A percentile compares a stretch with the other conserved stretches of the same genome.
These are phyloP conservation scores for Ptychoptera albimana DNA, from an alignment of 2,888 invertebrate genomes.

Conservation along the genomic window DNA sequence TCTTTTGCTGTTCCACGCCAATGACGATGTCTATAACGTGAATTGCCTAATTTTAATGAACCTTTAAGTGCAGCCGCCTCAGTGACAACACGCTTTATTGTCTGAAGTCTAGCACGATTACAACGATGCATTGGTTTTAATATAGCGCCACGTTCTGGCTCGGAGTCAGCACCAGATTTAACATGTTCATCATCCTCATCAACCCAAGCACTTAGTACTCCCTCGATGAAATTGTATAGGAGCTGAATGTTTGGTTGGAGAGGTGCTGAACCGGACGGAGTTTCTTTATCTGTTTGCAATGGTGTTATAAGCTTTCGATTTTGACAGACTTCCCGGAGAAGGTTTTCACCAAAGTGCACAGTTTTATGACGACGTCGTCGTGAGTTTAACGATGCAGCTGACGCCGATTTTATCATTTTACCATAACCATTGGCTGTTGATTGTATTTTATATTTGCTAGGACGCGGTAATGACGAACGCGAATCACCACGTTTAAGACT, in stretches of 20 bases:
- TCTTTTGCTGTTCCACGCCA: slow-evolving; percentile 74
- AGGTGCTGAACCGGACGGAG: slow-evolving; percentile 26
- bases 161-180: slow-evolving; percentile 56
- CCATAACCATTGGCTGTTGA: slow-evolving; percentile 10
- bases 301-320: slow-evolving; percentile 42
- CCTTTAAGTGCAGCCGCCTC: slow-evolving; percentile 55
- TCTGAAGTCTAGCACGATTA: slow-evolving; percentile 48
- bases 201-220: slow-evolving; percentile 64
- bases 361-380: slow-evolving; percentile 60
- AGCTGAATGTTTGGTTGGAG: slow-evolving; percentile 64
- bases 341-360: slow-evolving; percentile 62
- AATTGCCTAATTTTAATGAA: slow-evolving; percentile 48
- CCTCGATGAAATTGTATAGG: slow-evolving; percentile 66
- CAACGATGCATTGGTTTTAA: slow-evolving; percentile 29
- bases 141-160: slow-evolving; percentile 46
- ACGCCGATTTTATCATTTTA: slow-evolving; percentile 34
- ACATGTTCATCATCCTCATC: slow-evolving; percentile 43
- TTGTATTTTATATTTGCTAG: slow-evolving; percentile 5
- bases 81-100: slow-evolving; percentile 49
- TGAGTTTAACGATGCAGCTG: slow-evolving; percentile 44
- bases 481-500: slow-evolving; percentile 25
- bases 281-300: slow-evolving; percentile 17
- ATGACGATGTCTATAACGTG: slow-evolving; percentile 61
- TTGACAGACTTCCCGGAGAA: slow-evolving; percentile 56
- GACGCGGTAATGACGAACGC: slow-evolving; percentile 19